phyloP scores from a whole-genome alignment of 1,140 invertebrate genomes.

The Dreissena polymorpha region DNA sequence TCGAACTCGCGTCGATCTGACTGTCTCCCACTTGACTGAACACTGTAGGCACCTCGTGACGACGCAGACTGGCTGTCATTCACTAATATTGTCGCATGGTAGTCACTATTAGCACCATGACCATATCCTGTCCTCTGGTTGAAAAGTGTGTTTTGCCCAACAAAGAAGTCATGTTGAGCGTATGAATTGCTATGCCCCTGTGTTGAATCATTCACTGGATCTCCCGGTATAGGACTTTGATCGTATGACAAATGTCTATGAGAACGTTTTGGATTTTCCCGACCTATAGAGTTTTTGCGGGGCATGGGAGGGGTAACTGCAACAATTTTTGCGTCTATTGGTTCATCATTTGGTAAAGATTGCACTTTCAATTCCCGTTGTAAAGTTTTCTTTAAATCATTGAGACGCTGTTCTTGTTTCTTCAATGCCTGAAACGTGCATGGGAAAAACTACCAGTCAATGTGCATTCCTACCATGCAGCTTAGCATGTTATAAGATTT shows the following conservation, averaged over 20 bases:
- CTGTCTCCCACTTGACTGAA: background rate
- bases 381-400: constrained; percentile 94
- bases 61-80: constrained; percentile 3
- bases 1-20: constrained; percentile 24
- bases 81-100: constrained; percentile 49
- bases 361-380: constrained; percentile 89
- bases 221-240: constrained; percentile 25
- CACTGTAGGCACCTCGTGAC: constrained; percentile 25
- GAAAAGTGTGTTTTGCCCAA: constrained; percentile 21
- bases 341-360: constrained; percentile 75
- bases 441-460: background rate
- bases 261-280: constrained; percentile 16
- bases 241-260: constrained; percentile 14
- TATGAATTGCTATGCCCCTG: constrained; percentile 13
- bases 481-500: background rate
- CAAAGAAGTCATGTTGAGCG: constrained; percentile 40
- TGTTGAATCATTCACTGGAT: constrained; percentile 7
- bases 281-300: constrained; percentile 39
- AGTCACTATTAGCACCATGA: constrained; percentile 12
- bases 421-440: constrained; percentile 88
- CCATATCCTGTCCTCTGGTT: constrained; percentile 9
- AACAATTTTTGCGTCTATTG: constrained; percentile 52
- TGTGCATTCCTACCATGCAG: background rate
- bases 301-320: constrained; percentile 56
- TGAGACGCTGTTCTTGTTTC: constrained; percentile 90